Evolutionary conservation across 2,888 invertebrate genomes (phyloP).

Genomic region (Protonemura montana): DNA sequence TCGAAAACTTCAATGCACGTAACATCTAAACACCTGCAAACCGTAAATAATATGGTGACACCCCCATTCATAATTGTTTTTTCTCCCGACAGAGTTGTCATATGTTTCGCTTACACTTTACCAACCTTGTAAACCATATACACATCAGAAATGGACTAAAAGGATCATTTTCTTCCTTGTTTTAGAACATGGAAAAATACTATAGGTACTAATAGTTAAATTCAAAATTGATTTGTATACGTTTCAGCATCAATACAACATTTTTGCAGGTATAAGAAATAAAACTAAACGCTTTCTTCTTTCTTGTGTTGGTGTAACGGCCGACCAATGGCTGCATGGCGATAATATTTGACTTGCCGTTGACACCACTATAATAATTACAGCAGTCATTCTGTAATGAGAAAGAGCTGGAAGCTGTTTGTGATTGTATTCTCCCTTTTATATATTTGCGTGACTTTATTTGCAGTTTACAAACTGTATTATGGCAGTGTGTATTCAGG

Average conservation of each 20-base stretch:
- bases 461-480: constrained; percentile 44
- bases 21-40: constrained; percentile 45
- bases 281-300: no score
- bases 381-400: constrained; percentile 4
- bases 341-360: not conserved
- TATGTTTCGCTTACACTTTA: not conserved
- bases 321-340: not conserved
- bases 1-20: constrained; percentile 14
- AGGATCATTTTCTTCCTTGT: no score
- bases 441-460: constrained; percentile 45
- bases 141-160: no score
- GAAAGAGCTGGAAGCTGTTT: constrained; percentile 42
- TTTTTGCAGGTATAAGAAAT: no score
- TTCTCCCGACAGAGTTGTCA: constrained; percentile 32
- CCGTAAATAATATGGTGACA: constrained; percentile 46
- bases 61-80: constrained; percentile 38
- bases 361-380: not conserved
- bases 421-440: constrained; percentile 43
- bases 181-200: no score
- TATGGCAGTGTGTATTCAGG: constrained; percentile 20
- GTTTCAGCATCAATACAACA: no score
- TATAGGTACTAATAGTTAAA: no score
- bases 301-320: not conserved
- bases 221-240: no score
- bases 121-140: not conserved